Base-by-base conservation (phyloP, 2,797 vertebrate genomes). In the Scomberomorus guttatus region DNA sequence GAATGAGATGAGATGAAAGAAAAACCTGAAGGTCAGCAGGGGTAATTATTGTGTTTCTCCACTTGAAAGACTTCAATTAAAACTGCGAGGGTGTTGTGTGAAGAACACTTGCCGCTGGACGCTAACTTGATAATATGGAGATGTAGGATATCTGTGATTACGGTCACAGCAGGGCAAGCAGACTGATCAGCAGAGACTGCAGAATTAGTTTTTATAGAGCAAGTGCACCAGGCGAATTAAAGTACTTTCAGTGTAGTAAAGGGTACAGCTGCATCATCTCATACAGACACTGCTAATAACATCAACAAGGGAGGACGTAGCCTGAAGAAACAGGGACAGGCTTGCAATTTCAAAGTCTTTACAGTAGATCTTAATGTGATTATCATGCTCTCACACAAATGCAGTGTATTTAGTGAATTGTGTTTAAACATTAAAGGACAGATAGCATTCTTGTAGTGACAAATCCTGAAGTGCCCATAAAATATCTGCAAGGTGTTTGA, bases 1-100 rank as follows among this genome's bases (percentile, higher is more conserved):
- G 72, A 68, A 48, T 12, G 11, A 57, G 60, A 79, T 25, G 52
- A 72, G 50, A 76, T 12, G 25, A 69, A 84, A 73, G 75, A 46
- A 75, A 66, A 57, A 34, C 24, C 14, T 14, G 17, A 51, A 69
- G 73, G 82, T 85, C 60, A 65, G 24, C 2, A 0, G 24, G 63
- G 46, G n/a, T 84, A 79, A 83, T 78, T 64, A 71, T 60, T 70
- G 29, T 70, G 20, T 75, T 72, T 60, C 63, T 62, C 17, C 20
- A 57, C 60, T 81, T 65, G 32, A 79, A 82, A 77, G 50, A 72
- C 42, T 76, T 80, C 37, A 71, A 61, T 80, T 86, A 82, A 84
- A 80, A 51, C 32, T 54, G 61, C 10, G 18, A 64, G 50, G 25
- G 69, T 59, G 27, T 60, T 24, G 61, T 39, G 18, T 68, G 57